Evolutionary conservation across 2,113 vertebrate genomes (phyloP), one percentile per base, ranked within the genome.

Genomic region (Xenopus borealis): DNA sequence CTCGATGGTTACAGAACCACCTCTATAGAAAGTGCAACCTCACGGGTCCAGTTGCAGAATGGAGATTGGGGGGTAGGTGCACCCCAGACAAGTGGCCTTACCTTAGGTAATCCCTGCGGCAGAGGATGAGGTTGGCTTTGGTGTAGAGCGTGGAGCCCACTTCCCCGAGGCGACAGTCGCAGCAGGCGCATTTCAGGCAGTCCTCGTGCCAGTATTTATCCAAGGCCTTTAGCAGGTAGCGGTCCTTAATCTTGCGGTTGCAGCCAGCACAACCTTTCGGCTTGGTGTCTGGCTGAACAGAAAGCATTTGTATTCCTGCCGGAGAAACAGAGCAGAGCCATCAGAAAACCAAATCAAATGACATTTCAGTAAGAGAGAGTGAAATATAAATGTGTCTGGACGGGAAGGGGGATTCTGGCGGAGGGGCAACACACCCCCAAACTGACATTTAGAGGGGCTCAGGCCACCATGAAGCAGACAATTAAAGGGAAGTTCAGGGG

Each of bases 221-320:
- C 86, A 98, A 87, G 80, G 96, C 95, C 88, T 97, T 97, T 78
- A 97, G 95, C 79, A 98, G 94, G 89, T 97, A 98, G 67, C 97
- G 92, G 92, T 98, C 97, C 92, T 98, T 98, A 89, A 98, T 98
- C 91, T 98, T 98, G 86, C 97, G 94, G 94, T 96, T 98, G 93
- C 97, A 98, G 97, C 97, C 97, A 94, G 97, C 97, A 94, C 97
- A 98, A 96, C 97, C 97, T 91, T 98, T 98, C 86, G 97, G 96
- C 94, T 98, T 98, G 91, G 95, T 95, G 96, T 98, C 96, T 94
- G 97, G 97, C 95, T 98, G 97, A 88, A 98, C 96, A 90, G 96
- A 97, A 92, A 98, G 96, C 96, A 98, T 98, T 95, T 98, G 97
- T 95, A 98, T 98, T 95, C 97, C 97, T 95, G 83, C 33, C 33